Evolutionary conservation across 2,888 invertebrate genomes (phyloP), one percentile per base, ranked within the genome.

Genomic region (Pterostichus madidus): DNA sequence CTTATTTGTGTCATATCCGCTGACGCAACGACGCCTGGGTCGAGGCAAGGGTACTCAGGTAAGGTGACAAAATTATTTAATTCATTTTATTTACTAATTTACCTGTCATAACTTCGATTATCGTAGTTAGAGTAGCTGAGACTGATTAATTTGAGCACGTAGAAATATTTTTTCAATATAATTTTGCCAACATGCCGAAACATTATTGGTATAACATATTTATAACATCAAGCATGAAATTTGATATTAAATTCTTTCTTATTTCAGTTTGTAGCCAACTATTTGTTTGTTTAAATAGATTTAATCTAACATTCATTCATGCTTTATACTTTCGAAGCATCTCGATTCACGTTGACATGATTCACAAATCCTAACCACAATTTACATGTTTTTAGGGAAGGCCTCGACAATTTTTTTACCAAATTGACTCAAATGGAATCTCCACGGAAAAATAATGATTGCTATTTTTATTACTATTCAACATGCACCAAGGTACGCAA

Each of bases 381-480:
- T 80, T 53, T 73, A 24, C 52, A 71, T 81, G 81, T 68, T 83
- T 80, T 61, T 24, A 83, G 83, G 83, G 83, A 83, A 83, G 83
- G 90, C 86, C 87, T 88, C 83, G 91, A 90, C 86, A 90, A 91
- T 86, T 91, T 91, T 87, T 91, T 90, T 85, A 88, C 89, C 83
- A 90, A 90, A 87, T 88, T 89, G 88, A 89, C 90, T 56, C 89
- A 89, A 85, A 93, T 95, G 93, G 94, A 94, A 91, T 93, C 93
- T 86, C 93, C 93, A 86, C 92, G 93, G 87, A 95, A 94, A 91
- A 94, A 95, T 89, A 94, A 95, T 90, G 96, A 96, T 90, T 97
- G 96, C 90, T 96, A 96, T 90, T 97, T 96, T 91, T 97, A 94
- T 90, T 97, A 95, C 89, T 96, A 96, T 89, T 96, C 96, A 82